These are phyloP conservation scores for Artibeus lituratus DNA, from an alignment of 2,797 vertebrate genomes.

Conservation along the genomic window DNA sequence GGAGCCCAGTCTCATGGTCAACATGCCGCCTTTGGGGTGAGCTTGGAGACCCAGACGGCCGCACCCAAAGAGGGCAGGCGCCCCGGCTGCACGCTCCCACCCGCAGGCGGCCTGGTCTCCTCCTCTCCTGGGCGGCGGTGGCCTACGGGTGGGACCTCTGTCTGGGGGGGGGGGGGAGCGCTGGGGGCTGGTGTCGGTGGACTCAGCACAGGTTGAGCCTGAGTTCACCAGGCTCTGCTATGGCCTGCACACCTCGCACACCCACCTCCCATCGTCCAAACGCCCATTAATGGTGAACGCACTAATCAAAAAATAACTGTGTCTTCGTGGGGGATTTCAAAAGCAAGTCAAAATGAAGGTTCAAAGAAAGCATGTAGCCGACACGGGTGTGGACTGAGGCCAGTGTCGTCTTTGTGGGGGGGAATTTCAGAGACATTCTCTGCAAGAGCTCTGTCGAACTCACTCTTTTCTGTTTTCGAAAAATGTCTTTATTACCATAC, in stretches of 20 bases:
- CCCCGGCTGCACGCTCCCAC: background rate
- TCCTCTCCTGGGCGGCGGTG: background rate
- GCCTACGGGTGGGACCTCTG: background rate
- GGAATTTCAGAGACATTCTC: background rate
- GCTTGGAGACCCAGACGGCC: background rate
- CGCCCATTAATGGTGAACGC: background rate
- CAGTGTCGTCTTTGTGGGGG: background rate
- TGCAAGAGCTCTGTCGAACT: background rate
- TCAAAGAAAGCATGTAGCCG: background rate
- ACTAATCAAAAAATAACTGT: background rate
- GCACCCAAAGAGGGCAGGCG: background rate
- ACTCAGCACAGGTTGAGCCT: background rate
- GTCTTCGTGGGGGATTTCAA: background rate
- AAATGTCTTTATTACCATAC: background rate
- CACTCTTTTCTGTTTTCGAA: background rate
- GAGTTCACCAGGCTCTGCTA: background rate
- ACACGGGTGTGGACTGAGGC: background rate
- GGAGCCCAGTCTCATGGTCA: background rate
- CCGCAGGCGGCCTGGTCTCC: background rate
- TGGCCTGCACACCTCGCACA: background rate
- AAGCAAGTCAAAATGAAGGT: background rate
- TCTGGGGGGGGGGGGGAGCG: background rate
- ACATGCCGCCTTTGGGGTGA: background rate
- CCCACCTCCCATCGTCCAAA: background rate
- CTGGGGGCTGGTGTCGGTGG: background rate